Evolutionary conservation across 2,113 vertebrate species (phyloP), one percentile per base, ranked within the genome.

Genomic region (Alligator mississippiensis): DNA sequence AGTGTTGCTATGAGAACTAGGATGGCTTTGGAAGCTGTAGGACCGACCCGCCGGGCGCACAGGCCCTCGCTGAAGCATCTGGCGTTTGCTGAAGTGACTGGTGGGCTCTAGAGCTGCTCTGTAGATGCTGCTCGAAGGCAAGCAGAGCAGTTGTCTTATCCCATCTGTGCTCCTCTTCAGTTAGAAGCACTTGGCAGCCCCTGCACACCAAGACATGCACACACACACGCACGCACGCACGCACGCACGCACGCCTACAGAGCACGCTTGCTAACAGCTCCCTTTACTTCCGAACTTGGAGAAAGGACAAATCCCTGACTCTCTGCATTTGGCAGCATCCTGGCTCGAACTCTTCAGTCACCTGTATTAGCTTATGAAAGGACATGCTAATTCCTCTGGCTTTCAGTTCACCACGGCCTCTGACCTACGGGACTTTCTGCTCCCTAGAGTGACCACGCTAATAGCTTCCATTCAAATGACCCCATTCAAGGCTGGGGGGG

Each of bases 51-150:
- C 12, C 58, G 0, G 2, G 0, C 58, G 1, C 11, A 0, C 2
- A 62, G 82, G 64, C 85, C 64, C 64, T 11, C 1, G 4, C 2
- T 4, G 77, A 87, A 77, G 59, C 1, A 34, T 88, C 84, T 70
- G 89, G 90, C 90, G 81, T 21, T 24, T 18, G 30, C 6, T 5
- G 87, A 27, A 78, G 59, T 78, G 16, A 5, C 77, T 34, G 59
- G 30, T 8, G 94, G 89, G 89, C 8, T 82, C 72, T 80, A 91
- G 86, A 95, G 95, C 96, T 93, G 94, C 95, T 95, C 96, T 83
- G 83, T 84, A 0, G 77, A 30, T 95, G 91, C 78, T 82, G 22
- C 24, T 78, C 5, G 58, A 70, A 79, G 80, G 85, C 7, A 64
- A 95, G 91, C 24, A 92, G 84, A 88, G 82, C 91, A 74, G 80